Evolutionary conservation across 2,113 vertebrate species (phyloP), one percentile per base, ranked within the genome.

Genomic region (Baryphthengus martii): DNA sequence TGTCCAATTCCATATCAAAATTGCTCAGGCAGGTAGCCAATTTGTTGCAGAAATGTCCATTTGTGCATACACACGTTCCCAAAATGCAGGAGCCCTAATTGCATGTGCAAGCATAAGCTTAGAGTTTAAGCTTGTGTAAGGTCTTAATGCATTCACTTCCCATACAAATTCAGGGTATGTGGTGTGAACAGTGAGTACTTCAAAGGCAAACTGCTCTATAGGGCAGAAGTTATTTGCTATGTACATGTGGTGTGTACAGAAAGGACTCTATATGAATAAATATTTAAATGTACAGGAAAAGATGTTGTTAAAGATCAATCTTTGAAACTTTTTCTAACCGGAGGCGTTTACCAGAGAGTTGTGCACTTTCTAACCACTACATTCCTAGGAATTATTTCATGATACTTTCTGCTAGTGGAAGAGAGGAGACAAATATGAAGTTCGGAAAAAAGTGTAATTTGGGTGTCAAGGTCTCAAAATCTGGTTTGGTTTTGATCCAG

Each of bases 401-500:
- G 49, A 62, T 47, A 55, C 26, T 88, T 66, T 35, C 33, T 45
- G 45, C 16, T 73, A 88, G 49, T n/a, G 40, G 42, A 93, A 74
- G 31, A 85, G 90, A 82, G 11, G 17, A 88, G 23, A 80, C 23
- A 78, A 91, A 90, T 13, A 83, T 1, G 14, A 96, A 89, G 81
- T 50, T 7, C 19, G 21, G 55, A 73, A 82, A 55, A 76, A 93
- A 70, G 33, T 33, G n/a, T 25, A 56, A 65, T 89, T 85, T 56
- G 37, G 25, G n/a, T 76, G 45, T 82, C 58, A 79, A 65, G n/a
- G 62, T 87, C 85, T 89, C 87, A 87, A 91, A 95, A 89, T 76
- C 31, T 87, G 77, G 31, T 76, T 95, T 89, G 62, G 73, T 91
- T 95, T 88, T 83, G 28, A 95, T 37, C n/a, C 50, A 93, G 25